These are phyloP conservation scores for Cantharis rufa DNA, from an alignment of 2,888 invertebrate species.

Conservation along the genomic window DNA sequence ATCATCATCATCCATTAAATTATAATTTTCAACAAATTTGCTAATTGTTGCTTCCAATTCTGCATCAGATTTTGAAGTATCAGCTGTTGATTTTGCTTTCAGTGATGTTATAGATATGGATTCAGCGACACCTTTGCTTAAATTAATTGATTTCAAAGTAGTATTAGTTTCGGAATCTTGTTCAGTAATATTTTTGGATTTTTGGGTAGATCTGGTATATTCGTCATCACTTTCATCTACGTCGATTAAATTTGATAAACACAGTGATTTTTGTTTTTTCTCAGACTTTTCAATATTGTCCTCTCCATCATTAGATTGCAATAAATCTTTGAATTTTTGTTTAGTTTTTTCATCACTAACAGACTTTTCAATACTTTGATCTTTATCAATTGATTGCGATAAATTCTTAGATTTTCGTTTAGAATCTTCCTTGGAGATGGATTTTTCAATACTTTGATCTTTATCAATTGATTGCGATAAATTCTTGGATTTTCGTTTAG, in stretches of 20 bases:
- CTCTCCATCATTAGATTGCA: no score
- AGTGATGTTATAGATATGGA: background rate
- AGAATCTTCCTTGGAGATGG: background rate
- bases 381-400: background rate
- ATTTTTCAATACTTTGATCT: background rate
- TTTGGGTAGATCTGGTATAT: background rate
- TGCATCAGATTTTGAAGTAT: background rate
- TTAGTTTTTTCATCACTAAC: no score
- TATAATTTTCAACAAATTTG: background rate
- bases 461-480: background rate
- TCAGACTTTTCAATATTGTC: no score
- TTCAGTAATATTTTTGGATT: background rate
- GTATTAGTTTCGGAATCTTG: background rate
- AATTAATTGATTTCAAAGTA: background rate
- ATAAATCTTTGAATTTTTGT: no score
- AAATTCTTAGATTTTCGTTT: background rate
- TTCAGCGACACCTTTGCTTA: background rate
- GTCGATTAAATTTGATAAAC: background rate
- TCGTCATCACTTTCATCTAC: background rate
- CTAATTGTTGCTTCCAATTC: background rate
- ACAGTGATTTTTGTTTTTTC: no score
- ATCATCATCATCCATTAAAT: background rate
- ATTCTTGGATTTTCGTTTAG: background rate
- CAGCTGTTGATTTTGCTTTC: background rate
- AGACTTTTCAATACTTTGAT: background rate